Evolutionary conservation across 2,888 invertebrate genomes (phyloP).

Genomic region (Idaea straminata): DNA sequence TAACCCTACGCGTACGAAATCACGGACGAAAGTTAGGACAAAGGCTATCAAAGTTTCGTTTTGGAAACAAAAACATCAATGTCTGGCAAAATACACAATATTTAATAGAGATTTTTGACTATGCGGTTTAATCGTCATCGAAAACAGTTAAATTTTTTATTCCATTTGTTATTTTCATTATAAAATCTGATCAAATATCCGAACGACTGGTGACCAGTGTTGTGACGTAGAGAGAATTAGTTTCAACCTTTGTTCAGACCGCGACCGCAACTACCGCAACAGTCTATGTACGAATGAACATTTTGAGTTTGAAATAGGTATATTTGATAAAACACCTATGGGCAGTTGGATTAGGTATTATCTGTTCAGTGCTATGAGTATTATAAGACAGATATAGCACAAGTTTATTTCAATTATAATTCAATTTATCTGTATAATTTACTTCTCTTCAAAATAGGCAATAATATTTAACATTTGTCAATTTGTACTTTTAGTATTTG

Average conservation of each 20-base stretch:
- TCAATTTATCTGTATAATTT: too few relatives aligned
- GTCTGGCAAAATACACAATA: conserved; percentile 6
- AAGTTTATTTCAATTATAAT: too few relatives aligned
- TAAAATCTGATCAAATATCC: conserved; percentile 47
- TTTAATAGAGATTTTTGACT: conserved; percentile 9
- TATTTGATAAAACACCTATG: not conserved
- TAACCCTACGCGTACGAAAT: too few relatives aligned
- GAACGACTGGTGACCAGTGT: conserved; percentile 38
- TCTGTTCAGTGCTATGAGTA: too few relatives aligned
- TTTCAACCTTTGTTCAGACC: conserved; percentile 59
- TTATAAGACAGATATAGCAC: too few relatives aligned
- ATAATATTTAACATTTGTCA: too few relatives aligned
- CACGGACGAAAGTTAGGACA: not conserved
- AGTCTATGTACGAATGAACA: conserved; percentile 44
- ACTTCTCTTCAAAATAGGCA: too few relatives aligned
- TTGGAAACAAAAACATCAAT: not conserved
- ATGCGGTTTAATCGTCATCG: conserved; percentile 16
- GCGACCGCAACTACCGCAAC: conserved; percentile 52
- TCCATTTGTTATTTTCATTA: conserved; percentile 33
- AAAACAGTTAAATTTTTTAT: conserved; percentile 19
- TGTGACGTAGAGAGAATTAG: conserved; percentile 70
- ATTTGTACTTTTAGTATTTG: too few relatives aligned
- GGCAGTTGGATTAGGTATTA: too few relatives aligned
- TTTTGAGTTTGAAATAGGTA: conserved; percentile 9
- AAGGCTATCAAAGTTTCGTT: not conserved